Percentiles rank a stretch among this genome's conserved stretches.
Conservation (phyloP, 2,113 vertebrate genomes). For the Acrocephalus arundinaceus region DNA sequence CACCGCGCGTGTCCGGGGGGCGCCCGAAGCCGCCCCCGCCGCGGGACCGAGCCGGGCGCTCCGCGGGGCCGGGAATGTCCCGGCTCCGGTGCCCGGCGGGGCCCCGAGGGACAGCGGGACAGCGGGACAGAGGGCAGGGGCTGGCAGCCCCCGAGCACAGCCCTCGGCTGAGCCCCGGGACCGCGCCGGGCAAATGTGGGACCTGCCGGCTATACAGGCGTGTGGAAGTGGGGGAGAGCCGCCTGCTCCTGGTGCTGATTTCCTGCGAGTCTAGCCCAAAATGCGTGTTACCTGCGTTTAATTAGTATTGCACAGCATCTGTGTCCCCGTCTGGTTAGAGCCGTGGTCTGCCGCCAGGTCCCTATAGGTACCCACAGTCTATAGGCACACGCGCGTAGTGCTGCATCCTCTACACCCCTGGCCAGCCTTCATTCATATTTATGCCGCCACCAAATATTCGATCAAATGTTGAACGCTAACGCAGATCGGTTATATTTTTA, state of each 20-base stretch:
- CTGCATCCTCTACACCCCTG: not conserved
- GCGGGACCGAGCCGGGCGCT: not conserved
- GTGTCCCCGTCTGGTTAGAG: not conserved
- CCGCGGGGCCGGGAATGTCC: not conserved
- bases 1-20: not conserved
- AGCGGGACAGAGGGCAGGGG: not conserved
- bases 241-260: not conserved
- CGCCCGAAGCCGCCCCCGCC: not conserved
- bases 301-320: not conserved
- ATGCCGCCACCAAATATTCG: constrained; percentile 1
- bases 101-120: not conserved
- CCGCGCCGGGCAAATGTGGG: not conserved
- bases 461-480: constrained; percentile 20
- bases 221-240: not conserved
- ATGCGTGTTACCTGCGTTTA: not conserved
- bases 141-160: not conserved
- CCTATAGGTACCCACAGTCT: not conserved
- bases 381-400: not conserved
- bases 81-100: not conserved
- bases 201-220: not conserved
- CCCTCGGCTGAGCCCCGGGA: not conserved
- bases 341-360: not conserved
- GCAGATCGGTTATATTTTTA: constrained; percentile 9
- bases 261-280: not conserved
- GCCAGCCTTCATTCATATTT: constrained; percentile 52